Conservation (phyloP, 2,888 invertebrate species). For the Latrodectus elegans region DNA sequence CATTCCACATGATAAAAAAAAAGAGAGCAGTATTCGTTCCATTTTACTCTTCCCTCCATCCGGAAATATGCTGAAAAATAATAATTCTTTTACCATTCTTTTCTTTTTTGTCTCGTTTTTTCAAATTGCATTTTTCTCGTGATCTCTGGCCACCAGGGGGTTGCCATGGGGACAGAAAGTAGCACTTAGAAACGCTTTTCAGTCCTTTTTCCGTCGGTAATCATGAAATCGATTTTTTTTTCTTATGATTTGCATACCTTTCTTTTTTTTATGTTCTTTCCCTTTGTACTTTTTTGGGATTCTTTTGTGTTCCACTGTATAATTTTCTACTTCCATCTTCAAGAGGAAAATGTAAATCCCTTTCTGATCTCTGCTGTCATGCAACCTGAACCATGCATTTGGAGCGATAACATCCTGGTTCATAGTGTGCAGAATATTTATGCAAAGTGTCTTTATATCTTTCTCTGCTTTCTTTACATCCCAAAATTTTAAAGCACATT, state of each 20-base stretch:
- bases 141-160: not conserved
- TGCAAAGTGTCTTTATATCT: not conserved
- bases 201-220: not conserved
- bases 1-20: not conserved
- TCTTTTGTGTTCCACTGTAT: not conserved
- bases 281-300: not conserved
- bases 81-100: not conserved
- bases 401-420: not conserved
- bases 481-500: too few relatives aligned
- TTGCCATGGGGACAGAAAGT: not conserved
- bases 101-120: not conserved
- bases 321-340: not conserved
- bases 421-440: not conserved
- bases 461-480: not conserved
- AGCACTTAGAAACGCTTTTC: not conserved
- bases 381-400: not conserved
- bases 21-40: not conserved
- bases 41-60: not conserved
- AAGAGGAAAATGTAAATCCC: not conserved
- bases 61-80: not conserved
- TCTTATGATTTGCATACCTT: not conserved
- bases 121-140: not conserved
- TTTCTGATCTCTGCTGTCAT: not conserved
- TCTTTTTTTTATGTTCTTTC: too few relatives aligned
- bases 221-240: not conserved